Evolutionary conservation across 2,113 vertebrate genomes (phyloP).

Genomic region (Oostethus manadensis): DNA sequence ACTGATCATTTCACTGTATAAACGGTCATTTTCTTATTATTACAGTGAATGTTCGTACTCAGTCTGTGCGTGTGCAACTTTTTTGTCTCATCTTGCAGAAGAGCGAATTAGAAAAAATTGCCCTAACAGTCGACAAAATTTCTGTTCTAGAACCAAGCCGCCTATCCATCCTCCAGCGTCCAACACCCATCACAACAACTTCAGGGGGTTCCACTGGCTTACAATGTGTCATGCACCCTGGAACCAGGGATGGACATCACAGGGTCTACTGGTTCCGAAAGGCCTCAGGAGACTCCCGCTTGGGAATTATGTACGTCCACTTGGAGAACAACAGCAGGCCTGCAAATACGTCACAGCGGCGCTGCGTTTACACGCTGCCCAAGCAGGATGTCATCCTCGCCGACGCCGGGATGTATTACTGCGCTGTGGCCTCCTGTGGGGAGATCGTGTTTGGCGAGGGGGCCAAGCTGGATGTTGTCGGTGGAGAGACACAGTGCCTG

Average conservation of each 20-base stretch:
- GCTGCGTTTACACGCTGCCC: conserved; percentile 36
- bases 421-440: conserved; percentile 49
- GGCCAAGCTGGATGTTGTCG: conserved; percentile 17
- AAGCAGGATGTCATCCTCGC: conserved; percentile 14
- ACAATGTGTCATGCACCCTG: conserved; percentile 39
- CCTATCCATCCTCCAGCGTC: conserved; percentile 17
- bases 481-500: conserved; percentile 1
- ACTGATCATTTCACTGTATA: too few relatives aligned
- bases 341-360: conserved; percentile 9
- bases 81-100: too few relatives aligned
- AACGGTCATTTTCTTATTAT: too few relatives aligned
- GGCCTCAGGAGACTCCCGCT: conserved; percentile 12
- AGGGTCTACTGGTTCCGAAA: conserved; percentile 56
- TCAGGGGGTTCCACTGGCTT: conserved; percentile 46
- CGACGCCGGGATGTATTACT: conserved; percentile 41
- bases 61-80: too few relatives aligned
- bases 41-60: too few relatives aligned
- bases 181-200: conserved; percentile 8
- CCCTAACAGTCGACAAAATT: neutral
- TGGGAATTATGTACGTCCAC: conserved; percentile 34
- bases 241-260: conserved; percentile 25
- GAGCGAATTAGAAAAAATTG: too few relatives aligned
- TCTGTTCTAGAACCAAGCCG: conserved; percentile 15
- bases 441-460: conserved; percentile 48
- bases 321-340: conserved; percentile 22